Evolutionary conservation across 2,113 vertebrate species (phyloP).

Genomic region (Heterotis niloticus): DNA sequence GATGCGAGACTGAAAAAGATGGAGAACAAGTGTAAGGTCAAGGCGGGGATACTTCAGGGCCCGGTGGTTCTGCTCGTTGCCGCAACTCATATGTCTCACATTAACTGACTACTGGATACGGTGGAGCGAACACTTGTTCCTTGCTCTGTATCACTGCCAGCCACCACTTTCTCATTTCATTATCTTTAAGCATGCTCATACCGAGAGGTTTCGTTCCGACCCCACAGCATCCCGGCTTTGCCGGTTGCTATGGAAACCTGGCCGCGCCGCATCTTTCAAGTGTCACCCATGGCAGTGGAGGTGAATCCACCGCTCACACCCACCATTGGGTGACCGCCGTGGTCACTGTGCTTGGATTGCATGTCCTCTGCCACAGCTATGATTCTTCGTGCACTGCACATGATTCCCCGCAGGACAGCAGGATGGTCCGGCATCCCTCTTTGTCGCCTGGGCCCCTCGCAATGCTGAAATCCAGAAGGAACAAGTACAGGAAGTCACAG

Average conservation of each 20-base stretch:
- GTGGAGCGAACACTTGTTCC: conserved; percentile 18
- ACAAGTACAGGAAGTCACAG: too few species aligned
- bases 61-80: background rate
- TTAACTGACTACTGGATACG: too few species aligned
- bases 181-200: background rate
- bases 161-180: background rate
- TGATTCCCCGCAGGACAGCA: background rate
- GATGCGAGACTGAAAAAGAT: conserved; percentile 41
- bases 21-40: background rate
- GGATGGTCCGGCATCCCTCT: too few species aligned
- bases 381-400: background rate
- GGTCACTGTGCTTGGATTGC: background rate
- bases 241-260: background rate
- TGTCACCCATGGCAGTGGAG: background rate
- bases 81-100: conserved; percentile 25
- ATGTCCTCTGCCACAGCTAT: background rate
- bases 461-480: too few species aligned
- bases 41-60: background rate
- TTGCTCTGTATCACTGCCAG: too few species aligned
- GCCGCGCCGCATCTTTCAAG: background rate
- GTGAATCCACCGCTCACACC: background rate
- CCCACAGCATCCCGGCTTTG: background rate
- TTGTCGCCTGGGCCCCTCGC: too few species aligned
- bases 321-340: background rate
- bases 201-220: background rate